A percentile compares a stretch with the other conserved stretches of the same genome.
Evolutionary conservation across 92 coral and sea anemone genomes (phyloP).

Genomic region (Zoanthus sansibaricus): DNA sequence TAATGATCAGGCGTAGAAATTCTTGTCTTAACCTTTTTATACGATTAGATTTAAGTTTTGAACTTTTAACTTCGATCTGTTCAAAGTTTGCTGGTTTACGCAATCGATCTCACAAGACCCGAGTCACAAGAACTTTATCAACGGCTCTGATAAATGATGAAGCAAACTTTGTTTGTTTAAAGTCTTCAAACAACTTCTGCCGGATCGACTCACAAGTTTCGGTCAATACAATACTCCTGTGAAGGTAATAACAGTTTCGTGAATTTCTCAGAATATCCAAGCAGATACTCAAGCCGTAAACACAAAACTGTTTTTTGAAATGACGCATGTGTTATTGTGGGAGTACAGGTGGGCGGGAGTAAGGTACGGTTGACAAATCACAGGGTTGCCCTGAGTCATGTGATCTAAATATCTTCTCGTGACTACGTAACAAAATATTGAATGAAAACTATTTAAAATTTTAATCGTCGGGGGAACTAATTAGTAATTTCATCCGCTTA

Average conservation of each 20-base stretch:
- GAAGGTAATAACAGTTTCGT: background rate
- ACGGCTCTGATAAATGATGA: background rate
- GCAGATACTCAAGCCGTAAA: background rate
- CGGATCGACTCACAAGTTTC: background rate
- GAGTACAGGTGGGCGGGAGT: slow-evolving; percentile 45
- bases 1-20: background rate
- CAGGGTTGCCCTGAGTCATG: background rate
- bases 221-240: background rate
- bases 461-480: too few relatives aligned
- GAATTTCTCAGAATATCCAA: background rate
- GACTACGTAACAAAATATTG: too few relatives aligned
- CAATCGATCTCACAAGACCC: background rate
- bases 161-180: background rate
- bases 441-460: too few relatives aligned
- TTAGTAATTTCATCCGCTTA: too few relatives aligned
- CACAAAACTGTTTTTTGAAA: background rate
- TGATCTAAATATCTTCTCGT: too few relatives aligned
- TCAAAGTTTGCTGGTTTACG: slow-evolving; percentile 23
- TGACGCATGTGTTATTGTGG: slow-evolving; percentile 33
- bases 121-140: background rate
- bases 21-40: background rate
- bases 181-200: background rate
- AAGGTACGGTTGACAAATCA: slow-evolving; percentile 2
- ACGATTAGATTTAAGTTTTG: background rate
- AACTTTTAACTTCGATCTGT: background rate